Evolutionary conservation across 2,888 invertebrate species (phyloP), one percentile per base, ranked within the genome.

Genomic region (Blera fallax): DNA sequence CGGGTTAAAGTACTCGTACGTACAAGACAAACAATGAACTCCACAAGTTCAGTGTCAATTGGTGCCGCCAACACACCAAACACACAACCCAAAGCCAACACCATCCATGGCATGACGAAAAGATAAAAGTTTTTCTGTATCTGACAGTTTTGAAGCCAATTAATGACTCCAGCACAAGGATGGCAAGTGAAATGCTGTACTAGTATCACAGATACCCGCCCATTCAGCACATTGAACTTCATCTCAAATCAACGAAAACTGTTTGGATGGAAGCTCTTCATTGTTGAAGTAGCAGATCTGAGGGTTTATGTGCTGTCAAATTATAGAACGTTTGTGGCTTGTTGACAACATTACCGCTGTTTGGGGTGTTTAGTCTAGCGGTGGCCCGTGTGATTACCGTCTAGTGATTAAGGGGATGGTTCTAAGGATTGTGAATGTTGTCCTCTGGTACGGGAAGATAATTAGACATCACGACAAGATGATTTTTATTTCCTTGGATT

Each of bases 111-210:
- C 69, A 52, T 27, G 62, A 45, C 50, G 32, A 24, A 7, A 50
- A 56, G 77, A 72, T 62, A 48, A 7, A 76, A 62, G 50, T 60
- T 67, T 18, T 64, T 8, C 73, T 83, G 83, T 37, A 69, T 24
- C 40, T 54, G 83, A 83, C 83, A 83, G 54, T 48, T n/a, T 73
- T 64, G 83, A 83, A 58, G 83, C 83, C 83, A 83, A 83, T 83
- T 83, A 83, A 83, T 37, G 78, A 43, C 78, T 77, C 43, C 10
- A 29, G 10, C 52, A 45, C 5, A 18, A 65, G 27, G 54, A 70
- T 10, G 16, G 32, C 21, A 74, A 81, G 56, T 76, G 54, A 64
- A 76, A 76, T 65, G 48, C 72, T 65, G 18, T 50, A 40, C 40
- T 6, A n/a, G 7, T 21, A 34, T 69, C 18, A 21, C 52, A 40